phyloP scores from a whole-genome alignment of 2,888 invertebrate genomes.

The Colostygia pectinataria region DNA sequence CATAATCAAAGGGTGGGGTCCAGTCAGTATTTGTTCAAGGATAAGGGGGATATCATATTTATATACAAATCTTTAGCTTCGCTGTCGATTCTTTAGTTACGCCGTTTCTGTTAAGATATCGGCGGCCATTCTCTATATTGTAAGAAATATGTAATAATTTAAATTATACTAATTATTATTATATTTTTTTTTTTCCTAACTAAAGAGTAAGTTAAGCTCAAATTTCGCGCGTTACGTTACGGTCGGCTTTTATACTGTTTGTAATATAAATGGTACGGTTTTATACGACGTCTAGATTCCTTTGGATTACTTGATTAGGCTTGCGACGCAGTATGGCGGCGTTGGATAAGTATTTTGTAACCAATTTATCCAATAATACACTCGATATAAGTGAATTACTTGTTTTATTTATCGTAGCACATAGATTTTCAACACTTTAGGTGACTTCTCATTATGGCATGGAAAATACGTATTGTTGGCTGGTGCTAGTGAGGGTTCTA shows the following conservation, averaged over 20 bases:
- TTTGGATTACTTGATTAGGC: slow-evolving; percentile 61
- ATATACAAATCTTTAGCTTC: slow-evolving; percentile 27
- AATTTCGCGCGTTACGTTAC: slow-evolving; percentile 60
- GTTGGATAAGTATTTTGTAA: slow-evolving; percentile 79
- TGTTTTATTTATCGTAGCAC: slow-evolving; percentile 57
- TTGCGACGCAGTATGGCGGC: slow-evolving; percentile 57
- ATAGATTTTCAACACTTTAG: not conserved
- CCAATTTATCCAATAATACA: slow-evolving; percentile 82
- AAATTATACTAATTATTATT: slow-evolving; percentile 80
- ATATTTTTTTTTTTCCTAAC: slow-evolving; percentile 67
- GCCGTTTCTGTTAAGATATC: slow-evolving; percentile 50
- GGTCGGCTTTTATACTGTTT: slow-evolving; percentile 75
- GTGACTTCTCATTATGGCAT: no score
- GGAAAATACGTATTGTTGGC: no score
- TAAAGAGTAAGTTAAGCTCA: slow-evolving; percentile 82
- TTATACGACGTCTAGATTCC: slow-evolving; percentile 64
- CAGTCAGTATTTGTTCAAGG: slow-evolving; percentile 27
- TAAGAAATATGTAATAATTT: slow-evolving; percentile 78
- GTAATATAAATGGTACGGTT: slow-evolving; percentile 66
- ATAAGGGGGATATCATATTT: slow-evolving; percentile 13
- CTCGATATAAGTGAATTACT: slow-evolving; percentile 78
- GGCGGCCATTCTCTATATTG: slow-evolving; percentile 42
- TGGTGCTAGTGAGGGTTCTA: no score
- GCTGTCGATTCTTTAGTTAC: slow-evolving; percentile 31
- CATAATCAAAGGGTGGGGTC: no score